Evolutionary conservation across 2,888 invertebrate genomes (phyloP).

Genomic region (Lissonota sp.): DNA sequence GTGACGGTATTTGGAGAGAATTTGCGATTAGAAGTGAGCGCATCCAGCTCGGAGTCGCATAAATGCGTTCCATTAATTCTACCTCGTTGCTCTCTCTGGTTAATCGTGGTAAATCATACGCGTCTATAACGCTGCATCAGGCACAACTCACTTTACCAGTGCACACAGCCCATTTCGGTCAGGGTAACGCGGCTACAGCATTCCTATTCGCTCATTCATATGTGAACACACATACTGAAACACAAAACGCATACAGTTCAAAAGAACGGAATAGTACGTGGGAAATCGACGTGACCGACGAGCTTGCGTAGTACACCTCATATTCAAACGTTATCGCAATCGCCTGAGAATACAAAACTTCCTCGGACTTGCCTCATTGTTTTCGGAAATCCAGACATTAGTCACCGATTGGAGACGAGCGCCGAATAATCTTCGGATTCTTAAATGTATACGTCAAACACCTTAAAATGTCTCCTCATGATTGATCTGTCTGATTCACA

Average conservation of each 20-base stretch:
- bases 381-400: no score
- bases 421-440: no score
- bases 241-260: neutral
- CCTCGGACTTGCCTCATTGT: no score
- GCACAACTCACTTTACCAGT: slow-evolving; percentile 44
- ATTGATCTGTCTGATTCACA: no score
- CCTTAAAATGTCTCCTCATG: no score
- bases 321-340: slow-evolving; percentile 5
- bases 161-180: slow-evolving; percentile 68
- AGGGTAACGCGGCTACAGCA: slow-evolving; percentile 64
- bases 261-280: slow-evolving; percentile 61
- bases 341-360: no score
- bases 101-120: slow-evolving; percentile 49
- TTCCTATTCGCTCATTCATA: slow-evolving; percentile 42
- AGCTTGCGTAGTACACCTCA: slow-evolving; percentile 11
- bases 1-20: neutral
- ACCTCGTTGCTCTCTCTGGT: slow-evolving; percentile 38
- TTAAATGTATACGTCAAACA: no score
- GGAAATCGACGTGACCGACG: slow-evolving; percentile 52
- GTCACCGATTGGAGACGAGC: no score
- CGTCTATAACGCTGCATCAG: slow-evolving; percentile 20
- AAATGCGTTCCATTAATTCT: slow-evolving; percentile 40
- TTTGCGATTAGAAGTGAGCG: slow-evolving; percentile 10
- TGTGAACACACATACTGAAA: slow-evolving; percentile 18
- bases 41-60: neutral